Evolutionary conservation across 2,797 vertebrate species (phyloP).

Genomic region (Mus minutoides): DNA sequence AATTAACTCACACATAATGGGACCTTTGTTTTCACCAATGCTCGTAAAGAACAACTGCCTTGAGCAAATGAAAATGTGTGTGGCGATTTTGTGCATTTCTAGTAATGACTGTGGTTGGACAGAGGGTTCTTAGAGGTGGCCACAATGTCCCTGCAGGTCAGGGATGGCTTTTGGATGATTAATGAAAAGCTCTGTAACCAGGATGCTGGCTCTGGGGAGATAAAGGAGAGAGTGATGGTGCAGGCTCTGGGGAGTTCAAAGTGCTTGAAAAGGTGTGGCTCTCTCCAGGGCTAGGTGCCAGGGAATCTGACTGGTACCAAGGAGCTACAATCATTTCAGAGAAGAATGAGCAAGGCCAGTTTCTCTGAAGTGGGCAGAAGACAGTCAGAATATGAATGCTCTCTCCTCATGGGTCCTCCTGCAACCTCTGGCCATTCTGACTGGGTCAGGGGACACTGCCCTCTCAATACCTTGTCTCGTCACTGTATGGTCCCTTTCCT

Average conservation of each 20-base stretch:
- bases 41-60: conserved; percentile 81
- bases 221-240: background rate
- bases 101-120: conserved; percentile 77
- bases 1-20: conserved; percentile 78
- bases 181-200: background rate
- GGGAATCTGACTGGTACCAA: background rate
- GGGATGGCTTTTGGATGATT: conserved; percentile 19
- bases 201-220: conserved; percentile 5
- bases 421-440: background rate
- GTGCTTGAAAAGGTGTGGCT: background rate
- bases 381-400: background rate
- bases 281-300: background rate
- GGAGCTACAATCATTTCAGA: conserved; percentile 19
- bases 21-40: conserved; percentile 78
- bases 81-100: conserved; percentile 69
- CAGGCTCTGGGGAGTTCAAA: background rate
- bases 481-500: background rate
- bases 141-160: conserved; percentile 58
- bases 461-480: background rate
- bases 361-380: background rate
- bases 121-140: conserved; percentile 74
- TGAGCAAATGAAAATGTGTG: conserved; percentile 79
- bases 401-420: background rate
- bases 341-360: background rate
- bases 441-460: background rate